Base-by-base conservation (phyloP, 2,888 invertebrate genomes). In the Chrysomela aeneicollis region DNA sequence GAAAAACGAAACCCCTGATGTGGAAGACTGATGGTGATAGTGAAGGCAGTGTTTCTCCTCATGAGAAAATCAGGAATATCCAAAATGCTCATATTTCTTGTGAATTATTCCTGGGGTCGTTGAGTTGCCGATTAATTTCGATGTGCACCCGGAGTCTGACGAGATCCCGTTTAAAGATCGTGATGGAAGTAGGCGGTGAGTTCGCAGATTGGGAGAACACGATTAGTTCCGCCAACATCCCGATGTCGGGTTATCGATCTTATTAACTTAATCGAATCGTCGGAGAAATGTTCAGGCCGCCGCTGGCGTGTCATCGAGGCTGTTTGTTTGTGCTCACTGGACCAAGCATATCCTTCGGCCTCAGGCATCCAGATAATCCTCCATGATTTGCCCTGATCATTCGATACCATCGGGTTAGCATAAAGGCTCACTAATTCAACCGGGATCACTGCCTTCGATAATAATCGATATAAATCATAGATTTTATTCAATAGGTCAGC, bases 181-280 rank as follows among this genome's bases (percentile, higher is more conserved):
- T 69, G 67, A 70, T 63, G 67, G 60, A 55, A 53, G 67, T 35
- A 47, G 52, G 63, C 69, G 68, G 71, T 70, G 69, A 71, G 68
- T 71, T 70, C 72, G 66, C 69, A 73, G 72, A 73, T 74, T 69
- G 71, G 71, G 66, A 71, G 65, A 71, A 73, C 66, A 63, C 70
- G 74, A 73, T 73, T 74, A 74, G 69, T 69, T 71, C 68, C 65
- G 66, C 71, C 69, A 72, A 72, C 73, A 72, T 71, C 72, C 73
- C 71, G 70, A 69, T 70, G 70, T 69, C 68, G 67, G 68, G 70
- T 61, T 74, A 76, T 76, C 71, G 76, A 76, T 76, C 74, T 74
- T 76, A 76, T 74, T 76, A 76, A 72, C 71, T 75, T 75, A 74
- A 75, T 74, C 74, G 74, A 73, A 75, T 75, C 72, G 73, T 71